Base-by-base conservation (phyloP, 2,113 vertebrate species). In the Condylura cristata region DNA sequence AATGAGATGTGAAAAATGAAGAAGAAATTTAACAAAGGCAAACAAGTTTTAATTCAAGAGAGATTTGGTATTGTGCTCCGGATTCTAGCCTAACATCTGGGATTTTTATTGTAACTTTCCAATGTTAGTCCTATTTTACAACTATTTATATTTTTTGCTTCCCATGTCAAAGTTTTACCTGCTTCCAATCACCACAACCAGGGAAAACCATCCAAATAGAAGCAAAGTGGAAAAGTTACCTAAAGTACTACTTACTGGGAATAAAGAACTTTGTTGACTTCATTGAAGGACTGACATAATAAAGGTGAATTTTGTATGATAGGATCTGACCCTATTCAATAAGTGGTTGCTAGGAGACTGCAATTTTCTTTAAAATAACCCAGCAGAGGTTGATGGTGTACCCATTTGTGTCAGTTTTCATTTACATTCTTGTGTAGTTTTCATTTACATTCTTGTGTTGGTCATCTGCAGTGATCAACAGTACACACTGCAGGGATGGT, bases 11-110 rank as follows among this genome's bases (percentile, higher is more conserved):
- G 17, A 22, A 81, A 88, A 61, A 8, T 11, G 61, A 24, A 46
- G 34, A 30, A 14, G 3, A 46, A 12, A 34, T 81, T 91, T 90
- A 60, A 76, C 20, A 79, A 94, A 79, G 39, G 18, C 39, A 63
- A 71, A 61, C 37, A 60, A 87, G 76, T 26, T 86, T 93, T 39
- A 85, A 82, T 81, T 90, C 41, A 37, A 58, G 26, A 93, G 37
- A 8, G 4, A 3, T 66, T 86, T 93, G 39, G 3, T 13, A 7
- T 89, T 86, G n/a, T 20, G 88, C 44, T 95, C 18, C 60, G 48
- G 8, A 63, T 12, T 91, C 39, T 58, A 44, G 6, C 51, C 34
- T 48, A 89, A 78, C 24, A 94, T 78, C 11, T 90, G n/a, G 14
- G 86, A 53, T 83, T 87, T 84, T 89, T 32, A 39, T 71, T n/a